Evolutionary conservation across 1,140 invertebrate species (phyloP), one percentile per base, ranked within the genome.

Genomic region (Druon quercuslanigerum): DNA sequence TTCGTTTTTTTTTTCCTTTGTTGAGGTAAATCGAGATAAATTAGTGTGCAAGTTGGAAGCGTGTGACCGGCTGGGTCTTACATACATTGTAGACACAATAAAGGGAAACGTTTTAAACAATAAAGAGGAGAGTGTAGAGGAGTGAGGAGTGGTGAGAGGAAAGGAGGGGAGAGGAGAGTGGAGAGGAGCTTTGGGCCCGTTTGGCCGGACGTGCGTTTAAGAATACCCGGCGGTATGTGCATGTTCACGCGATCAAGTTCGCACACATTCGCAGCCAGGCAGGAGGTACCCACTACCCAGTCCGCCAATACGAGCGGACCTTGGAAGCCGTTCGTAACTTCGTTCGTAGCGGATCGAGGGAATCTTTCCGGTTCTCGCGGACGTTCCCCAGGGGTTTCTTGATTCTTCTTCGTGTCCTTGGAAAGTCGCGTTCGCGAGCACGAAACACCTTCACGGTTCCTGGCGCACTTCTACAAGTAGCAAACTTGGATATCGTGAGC

Each of bases 351-450:
- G 89, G 89, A 91, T 90, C 88, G 88, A 88, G 90, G 84, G 89
- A 91, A 91, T 90, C 89, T 90, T 91, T 91, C 89, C 89, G 90
- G 90, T 91, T 91, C 89, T 91, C 88, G 87, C 85, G 82, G 81
- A 84, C 78, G 79, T 81, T 80, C 81, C 84, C 81, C 79, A 85
- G 86, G 86, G 87, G 84, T 82, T 84, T 86, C 83, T 86, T 85
- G 84, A 82, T 84, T 86, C 83, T 86, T 85, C 86, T 85, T 82
- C 82, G 79, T 82, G 85, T 56, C 85, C 85, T 86, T 86, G 83
- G 77, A 75, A 79, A 84, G 84, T 77, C 81, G 79, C 81, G 81
- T 74, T 77, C 81, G 79, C 81, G 81, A 76, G 60, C 60, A 66
- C 60, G 60, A 81, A 78, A 79, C 79, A 72, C 75, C 75, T 74